Evolutionary conservation across 2,113 vertebrate genomes (phyloP), one percentile per base, ranked within the genome.

Genomic region (Meriones unguiculatus): DNA sequence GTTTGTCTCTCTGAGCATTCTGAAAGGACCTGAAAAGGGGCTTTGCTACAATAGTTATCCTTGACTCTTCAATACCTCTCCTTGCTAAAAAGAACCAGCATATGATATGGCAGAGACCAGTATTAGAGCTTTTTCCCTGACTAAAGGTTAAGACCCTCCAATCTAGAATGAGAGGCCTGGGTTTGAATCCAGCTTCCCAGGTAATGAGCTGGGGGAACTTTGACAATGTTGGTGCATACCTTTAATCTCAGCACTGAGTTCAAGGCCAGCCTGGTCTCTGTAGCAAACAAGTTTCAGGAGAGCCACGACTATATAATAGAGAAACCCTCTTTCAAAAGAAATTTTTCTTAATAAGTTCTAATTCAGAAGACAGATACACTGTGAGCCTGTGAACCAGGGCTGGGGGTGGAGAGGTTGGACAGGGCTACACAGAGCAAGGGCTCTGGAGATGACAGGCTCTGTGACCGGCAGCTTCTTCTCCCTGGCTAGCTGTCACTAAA

Each of bases 101-200:
- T 41, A 28, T 59, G 6, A 78, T 54, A 35, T 12, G 41, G 85
- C 2, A 86, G 76, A 22, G 12, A 87, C 41, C n/a, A 67, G 1
- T 30, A 77, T 24, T 54, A 76, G 64, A 12, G 54, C 70, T 95
- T 67, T 89, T 41, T 95, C 84, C 30, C 41, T 82, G 84, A 95
- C 67, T 59, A 20, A 38, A 76, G 85, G 38, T 32, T 91, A 69
- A 67, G 70, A 72, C 46, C 32, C n/a, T 92, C 10, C 25, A 87
- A 18, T 62, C 69, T 59, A 72, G 25, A 80, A 93, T 17, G 57
- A n/a, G 69, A 41, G 81, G 67, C 30, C 80, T 70, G 30, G 10
- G 18, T 94, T n/a, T 69, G 25, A 92, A 69, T 95, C 24, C 64
- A 78, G 54, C 30, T 93, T 93, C 64, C 86, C 22, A n/a, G 15